phyloP scores from a whole-genome alignment of 2,797 vertebrate genomes.

The Enteromius unitaeniatus region DNA sequence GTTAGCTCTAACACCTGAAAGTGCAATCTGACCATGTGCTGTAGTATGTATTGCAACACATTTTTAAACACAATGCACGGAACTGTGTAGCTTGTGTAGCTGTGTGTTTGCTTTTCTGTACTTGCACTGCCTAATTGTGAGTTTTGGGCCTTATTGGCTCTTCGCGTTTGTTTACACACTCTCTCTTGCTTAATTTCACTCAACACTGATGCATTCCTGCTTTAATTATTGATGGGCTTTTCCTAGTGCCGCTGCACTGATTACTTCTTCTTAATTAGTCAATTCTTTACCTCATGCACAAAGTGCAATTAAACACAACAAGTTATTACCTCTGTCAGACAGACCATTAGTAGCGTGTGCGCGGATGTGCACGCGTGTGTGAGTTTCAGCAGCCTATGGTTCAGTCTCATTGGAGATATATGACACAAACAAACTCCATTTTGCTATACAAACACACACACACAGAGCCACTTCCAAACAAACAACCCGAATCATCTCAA shows the following conservation, averaged over 20 bases:
- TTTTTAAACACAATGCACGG: neutral
- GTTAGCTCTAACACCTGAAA: neutral
- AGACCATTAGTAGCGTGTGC: constrained; percentile 53
- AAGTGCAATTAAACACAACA: constrained; percentile 66
- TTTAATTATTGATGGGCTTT: constrained; percentile 65
- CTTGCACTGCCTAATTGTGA: neutral
- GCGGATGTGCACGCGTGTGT: neutral
- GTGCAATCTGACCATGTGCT: neutral
- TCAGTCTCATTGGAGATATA: constrained; percentile 56
- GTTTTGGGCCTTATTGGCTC: constrained; percentile 47
- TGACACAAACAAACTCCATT: constrained; percentile 52
- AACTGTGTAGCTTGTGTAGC: neutral
- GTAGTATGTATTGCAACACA: neutral
- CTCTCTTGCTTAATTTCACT: constrained; percentile 60
- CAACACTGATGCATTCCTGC: constrained; percentile 60
- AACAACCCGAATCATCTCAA: constrained; percentile 42
- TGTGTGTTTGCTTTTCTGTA: neutral
- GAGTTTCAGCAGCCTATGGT: constrained; percentile 49
- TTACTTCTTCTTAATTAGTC: constrained; percentile 67
- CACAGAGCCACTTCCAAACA: neutral
- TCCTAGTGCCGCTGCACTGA: constrained; percentile 57
- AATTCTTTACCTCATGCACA: constrained; percentile 63
- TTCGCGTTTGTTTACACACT: constrained; percentile 54
- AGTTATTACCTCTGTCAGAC: constrained; percentile 61
- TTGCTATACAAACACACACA: constrained; percentile 50